These are phyloP conservation scores for Orthosia incerta DNA, from an alignment of 2,888 invertebrate genomes.

Conservation along the genomic window DNA sequence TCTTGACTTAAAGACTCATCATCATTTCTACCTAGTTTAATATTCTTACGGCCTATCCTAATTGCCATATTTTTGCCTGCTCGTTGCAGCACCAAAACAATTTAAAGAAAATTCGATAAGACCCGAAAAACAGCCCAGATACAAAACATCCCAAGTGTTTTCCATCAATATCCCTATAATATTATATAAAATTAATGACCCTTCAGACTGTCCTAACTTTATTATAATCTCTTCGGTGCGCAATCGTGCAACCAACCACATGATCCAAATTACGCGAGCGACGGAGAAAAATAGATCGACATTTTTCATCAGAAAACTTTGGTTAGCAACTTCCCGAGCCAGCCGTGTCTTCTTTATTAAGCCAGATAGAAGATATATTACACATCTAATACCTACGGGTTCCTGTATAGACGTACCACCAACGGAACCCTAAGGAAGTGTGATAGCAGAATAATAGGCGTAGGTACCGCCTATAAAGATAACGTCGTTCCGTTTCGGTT, in stretches of 20 bases:
- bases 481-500: conserved; percentile 68
- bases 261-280: conserved; percentile 83
- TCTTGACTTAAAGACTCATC: no score
- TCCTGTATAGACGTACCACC: conserved; percentile 40
- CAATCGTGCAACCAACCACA: conserved; percentile 83
- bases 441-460: conserved; percentile 72
- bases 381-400: conserved; percentile 60
- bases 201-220: conserved; percentile 79
- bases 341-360: conserved; percentile 66
- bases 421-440: conserved; percentile 65
- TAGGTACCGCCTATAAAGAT: conserved; percentile 73
- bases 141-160: conserved; percentile 71
- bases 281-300: conserved; percentile 84
- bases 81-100: conserved; percentile 24
- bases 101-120: conserved; percentile 25
- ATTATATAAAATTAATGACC: conserved; percentile 81
- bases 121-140: conserved; percentile 39
- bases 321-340: conserved; percentile 63
- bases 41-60: not conserved
- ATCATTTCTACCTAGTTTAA: not conserved
- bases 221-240: conserved; percentile 81
- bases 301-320: conserved; percentile 80
- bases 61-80: not conserved
- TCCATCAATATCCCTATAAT: conserved; percentile 73
- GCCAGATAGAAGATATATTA: conserved; percentile 62